Base-by-base conservation (phyloP, 2,888 invertebrate genomes). In the Eupeodes latifasciatus region DNA sequence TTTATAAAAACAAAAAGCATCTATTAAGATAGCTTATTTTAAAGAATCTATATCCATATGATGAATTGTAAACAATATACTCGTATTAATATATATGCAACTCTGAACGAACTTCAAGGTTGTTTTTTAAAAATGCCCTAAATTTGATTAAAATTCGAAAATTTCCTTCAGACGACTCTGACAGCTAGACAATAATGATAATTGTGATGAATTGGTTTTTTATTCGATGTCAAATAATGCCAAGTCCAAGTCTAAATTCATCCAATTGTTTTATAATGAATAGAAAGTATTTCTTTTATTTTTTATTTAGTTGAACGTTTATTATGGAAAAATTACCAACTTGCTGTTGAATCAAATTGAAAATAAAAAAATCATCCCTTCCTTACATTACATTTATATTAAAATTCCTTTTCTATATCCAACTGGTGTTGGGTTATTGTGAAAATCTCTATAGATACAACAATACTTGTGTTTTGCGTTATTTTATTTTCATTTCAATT, bases 181-280 rank as follows among this genome's bases (percentile, higher is more conserved):
- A 61, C 61, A 61, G 61, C 36, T n/a, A 61, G 61, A 61, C 61
- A 59, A 27, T 27, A 27, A 27, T 27, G 27, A 27, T 27, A 40
- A 51, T 16, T 40, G 40, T 61, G 61, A 61, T 40, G 61, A 61
- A 61, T 61, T 61, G 16, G n/a, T 61, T 40, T 36, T 19, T 36
- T 61, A 36, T 27, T 61, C 59, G 36, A 34, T 36, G 59, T 36
- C 61, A 61, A 61, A 40, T 51, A 51, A 51, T 61, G 40, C 12
- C 61, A 61, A 40, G 61, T 61, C 10, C 40, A 36, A 7, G 27
- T 61, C 16, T 10, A 14, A 6, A 0, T 59, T 59, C 6, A 14
- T 27, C 9, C 1, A 5, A 57, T 27, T 57, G 0, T 34, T 59
- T 34, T 7, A 9, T 14, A 0, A 7, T 12, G 0, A 7, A 14